Conservation (phyloP, 2,113 vertebrate genomes). For the Phrynocephalus versicolor region DNA sequence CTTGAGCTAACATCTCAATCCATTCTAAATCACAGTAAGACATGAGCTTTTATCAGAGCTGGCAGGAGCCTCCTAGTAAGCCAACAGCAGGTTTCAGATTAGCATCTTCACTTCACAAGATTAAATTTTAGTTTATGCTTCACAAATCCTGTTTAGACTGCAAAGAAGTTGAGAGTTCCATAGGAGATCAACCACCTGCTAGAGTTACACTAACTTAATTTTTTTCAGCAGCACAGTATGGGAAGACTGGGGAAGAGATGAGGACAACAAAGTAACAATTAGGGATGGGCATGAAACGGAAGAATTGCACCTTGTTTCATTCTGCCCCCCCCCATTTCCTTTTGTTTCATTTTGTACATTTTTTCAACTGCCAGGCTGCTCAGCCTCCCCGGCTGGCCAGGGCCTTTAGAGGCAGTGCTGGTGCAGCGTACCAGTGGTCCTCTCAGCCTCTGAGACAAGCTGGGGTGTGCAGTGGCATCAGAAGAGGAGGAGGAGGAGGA, state of each 20-base stretch:
- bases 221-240: neutral
- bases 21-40: conserved; percentile 53
- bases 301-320: too few species aligned
- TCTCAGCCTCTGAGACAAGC: too few species aligned
- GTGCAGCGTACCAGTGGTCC: too few species aligned
- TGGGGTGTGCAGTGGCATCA: too few species aligned
- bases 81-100: conserved; percentile 51
- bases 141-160: conserved; percentile 53
- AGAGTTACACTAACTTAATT: conserved; percentile 51
- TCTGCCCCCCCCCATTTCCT: too few species aligned
- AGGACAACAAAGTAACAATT: too few species aligned
- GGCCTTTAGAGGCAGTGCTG: too few species aligned
- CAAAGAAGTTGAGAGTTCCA: conserved; percentile 44
- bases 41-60: conserved; percentile 53
- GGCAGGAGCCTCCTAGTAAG: conserved; percentile 45
- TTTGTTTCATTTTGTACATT: too few species aligned
- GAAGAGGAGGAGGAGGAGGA: too few species aligned
- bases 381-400: too few species aligned
- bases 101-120: conserved; percentile 57
- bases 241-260: neutral
- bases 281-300: too few species aligned
- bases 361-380: too few species aligned
- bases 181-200: conserved; percentile 35
- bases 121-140: conserved; percentile 59
- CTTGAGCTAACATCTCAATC: conserved; percentile 50